Evolutionary conservation across 2,113 vertebrate genomes (phyloP).

Genomic region (Tursiops truncatus): DNA sequence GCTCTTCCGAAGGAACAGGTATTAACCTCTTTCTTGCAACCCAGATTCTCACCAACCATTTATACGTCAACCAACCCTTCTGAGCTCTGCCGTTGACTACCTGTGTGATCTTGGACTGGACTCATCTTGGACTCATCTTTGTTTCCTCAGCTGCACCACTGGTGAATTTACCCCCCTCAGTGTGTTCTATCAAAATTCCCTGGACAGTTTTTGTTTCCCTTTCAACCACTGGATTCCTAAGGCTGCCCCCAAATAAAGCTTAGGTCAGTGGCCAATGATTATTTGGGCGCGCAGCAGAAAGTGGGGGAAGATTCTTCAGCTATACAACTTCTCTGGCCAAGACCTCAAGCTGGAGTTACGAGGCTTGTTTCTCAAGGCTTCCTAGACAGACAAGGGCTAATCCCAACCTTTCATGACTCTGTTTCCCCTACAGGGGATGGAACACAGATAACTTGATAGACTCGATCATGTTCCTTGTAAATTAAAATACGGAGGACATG

Average conservation of each 20-base stretch:
- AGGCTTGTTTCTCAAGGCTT: not conserved
- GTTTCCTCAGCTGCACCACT: not conserved
- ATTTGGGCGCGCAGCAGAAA: not conserved
- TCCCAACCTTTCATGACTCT: not conserved
- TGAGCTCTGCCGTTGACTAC: not conserved
- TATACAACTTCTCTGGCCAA: not conserved
- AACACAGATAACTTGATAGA: not conserved
- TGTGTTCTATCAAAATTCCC: not conserved
- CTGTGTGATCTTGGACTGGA: not conserved
- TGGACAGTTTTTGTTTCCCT: not conserved
- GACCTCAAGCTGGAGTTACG: not conserved
- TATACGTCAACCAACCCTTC: not conserved
- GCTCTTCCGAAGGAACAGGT: not conserved
- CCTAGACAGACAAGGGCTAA: not conserved
- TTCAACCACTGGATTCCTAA: not conserved
- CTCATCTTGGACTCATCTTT: not conserved
- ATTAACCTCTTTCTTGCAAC: not conserved
- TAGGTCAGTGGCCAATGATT: fast-evolving
- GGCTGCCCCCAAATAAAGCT: not conserved
- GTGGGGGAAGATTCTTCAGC: not conserved
- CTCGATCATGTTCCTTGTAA: not conserved
- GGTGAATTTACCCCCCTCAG: not conserved
- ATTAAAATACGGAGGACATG: not conserved
- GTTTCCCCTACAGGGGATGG: not conserved
- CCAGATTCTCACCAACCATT: not conserved